Percentiles rank a stretch among this genome's conserved stretches.
Conservation (phyloP, 2,113 vertebrate species). For the Gnathonemus longibarbis region DNA sequence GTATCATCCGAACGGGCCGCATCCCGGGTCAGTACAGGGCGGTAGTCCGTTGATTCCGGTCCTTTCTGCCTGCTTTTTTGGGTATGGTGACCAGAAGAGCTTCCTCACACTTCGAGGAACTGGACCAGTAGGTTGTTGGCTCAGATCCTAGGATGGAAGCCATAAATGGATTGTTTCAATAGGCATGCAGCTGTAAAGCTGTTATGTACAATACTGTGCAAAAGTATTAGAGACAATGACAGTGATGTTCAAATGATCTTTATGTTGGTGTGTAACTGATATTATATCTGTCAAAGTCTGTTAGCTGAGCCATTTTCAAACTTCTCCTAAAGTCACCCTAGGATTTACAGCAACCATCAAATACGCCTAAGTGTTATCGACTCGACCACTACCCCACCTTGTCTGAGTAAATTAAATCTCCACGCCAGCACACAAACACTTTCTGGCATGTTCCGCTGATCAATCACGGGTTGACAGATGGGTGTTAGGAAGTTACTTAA, state of each 20-base stretch:
- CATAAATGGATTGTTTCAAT: neutral
- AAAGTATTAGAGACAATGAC: neutral
- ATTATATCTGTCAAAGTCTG: neutral
- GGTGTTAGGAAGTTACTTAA: neutral
- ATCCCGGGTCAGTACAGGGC: neutral
- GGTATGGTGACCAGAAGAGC: neutral
- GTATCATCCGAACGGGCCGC: too few relatives aligned
- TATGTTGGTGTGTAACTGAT: neutral
- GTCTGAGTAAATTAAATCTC: neutral
- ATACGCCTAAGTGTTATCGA: neutral
- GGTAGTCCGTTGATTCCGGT: neutral
- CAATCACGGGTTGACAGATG: neutral
- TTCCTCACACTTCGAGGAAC: neutral
- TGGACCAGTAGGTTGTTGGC: neutral
- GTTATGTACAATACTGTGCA: neutral
- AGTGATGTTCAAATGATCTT: neutral
- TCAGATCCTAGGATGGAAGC: neutral
- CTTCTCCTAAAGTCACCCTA: neutral
- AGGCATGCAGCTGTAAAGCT: neutral
- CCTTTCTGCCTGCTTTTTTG: neutral
- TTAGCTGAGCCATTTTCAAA: neutral
- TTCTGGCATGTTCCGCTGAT: neutral
- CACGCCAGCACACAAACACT: neutral
- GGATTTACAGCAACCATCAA: neutral
- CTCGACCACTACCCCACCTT: neutral